phyloP scores from a whole-genome alignment of 2,113 vertebrate species.

The Chaetops frenatus region DNA sequence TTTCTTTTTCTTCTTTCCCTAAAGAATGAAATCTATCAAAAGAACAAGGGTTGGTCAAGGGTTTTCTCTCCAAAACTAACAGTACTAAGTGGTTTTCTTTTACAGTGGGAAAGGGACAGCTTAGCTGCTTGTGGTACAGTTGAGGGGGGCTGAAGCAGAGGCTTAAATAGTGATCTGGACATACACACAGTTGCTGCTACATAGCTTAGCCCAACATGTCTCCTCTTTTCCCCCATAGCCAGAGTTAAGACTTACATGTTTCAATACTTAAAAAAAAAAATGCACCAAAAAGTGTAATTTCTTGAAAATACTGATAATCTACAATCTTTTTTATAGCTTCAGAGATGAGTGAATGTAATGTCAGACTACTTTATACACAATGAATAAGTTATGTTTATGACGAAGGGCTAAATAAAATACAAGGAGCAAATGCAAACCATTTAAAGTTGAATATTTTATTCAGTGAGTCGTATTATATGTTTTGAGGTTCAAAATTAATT shows the following conservation, averaged over 20 bases:
- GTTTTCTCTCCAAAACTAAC: neutral
- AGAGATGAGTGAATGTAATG: neutral
- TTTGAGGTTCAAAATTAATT: neutral
- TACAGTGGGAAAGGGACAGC: neutral
- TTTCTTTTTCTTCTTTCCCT: neutral
- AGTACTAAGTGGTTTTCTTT: neutral
- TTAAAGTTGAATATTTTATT: neutral
- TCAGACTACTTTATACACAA: neutral
- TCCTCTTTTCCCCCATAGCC: neutral
- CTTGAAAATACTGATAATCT: neutral
- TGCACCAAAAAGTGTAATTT: accelerated
- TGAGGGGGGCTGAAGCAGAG: neutral
- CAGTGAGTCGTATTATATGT: neutral
- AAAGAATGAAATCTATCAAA: neutral
- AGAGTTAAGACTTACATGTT: neutral
- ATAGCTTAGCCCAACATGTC: accelerated
- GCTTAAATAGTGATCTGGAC: neutral
- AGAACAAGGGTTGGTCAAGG: neutral
- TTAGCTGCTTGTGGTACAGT: neutral
- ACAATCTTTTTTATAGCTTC: neutral
- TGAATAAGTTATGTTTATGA: neutral
- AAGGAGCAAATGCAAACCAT: neutral
- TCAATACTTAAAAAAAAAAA: neutral
- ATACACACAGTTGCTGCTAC: neutral
- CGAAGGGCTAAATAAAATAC: neutral